Conservation (phyloP, 2,797 vertebrate genomes). For the Argentina silus region DNA sequence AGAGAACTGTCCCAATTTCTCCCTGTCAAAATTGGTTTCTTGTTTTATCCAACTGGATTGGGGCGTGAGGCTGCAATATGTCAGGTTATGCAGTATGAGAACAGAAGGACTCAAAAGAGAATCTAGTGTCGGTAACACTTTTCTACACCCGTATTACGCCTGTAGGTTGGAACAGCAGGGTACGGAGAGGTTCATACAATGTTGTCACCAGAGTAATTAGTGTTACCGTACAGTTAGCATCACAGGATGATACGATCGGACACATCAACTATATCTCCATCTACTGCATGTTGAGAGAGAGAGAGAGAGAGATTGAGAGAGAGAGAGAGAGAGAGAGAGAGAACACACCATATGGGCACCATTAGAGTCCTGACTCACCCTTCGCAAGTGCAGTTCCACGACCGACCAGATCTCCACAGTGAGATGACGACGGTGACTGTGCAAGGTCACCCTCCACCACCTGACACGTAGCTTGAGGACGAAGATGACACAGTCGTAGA, state of each 20-base stretch:
- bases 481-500: background rate
- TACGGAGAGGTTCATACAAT: no score
- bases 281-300: conserved; percentile 1
- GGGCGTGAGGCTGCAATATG: conserved; percentile 15
- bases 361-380: conserved; percentile 28
- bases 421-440: conserved; percentile 52
- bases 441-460: conserved; percentile 54
- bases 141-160: background rate
- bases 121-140: background rate
- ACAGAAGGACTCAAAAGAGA: background rate
- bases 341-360: conserved; percentile 9
- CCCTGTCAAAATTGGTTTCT: conserved; percentile 74
- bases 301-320: background rate
- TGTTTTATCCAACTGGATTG: conserved; percentile 60
- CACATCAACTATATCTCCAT: conserved; percentile 2
- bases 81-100: background rate
- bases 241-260: background rate
- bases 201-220: no score
- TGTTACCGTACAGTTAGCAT: no score
- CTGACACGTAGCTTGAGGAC: background rate
- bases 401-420: conserved; percentile 34
- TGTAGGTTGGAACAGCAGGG: background rate
- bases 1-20: conserved; percentile 73
- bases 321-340: background rate
- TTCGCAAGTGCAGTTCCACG: conserved; percentile 53